Evolutionary conservation across 1,140 invertebrate species (phyloP).

Genomic region (Monomorium pharaonis): DNA sequence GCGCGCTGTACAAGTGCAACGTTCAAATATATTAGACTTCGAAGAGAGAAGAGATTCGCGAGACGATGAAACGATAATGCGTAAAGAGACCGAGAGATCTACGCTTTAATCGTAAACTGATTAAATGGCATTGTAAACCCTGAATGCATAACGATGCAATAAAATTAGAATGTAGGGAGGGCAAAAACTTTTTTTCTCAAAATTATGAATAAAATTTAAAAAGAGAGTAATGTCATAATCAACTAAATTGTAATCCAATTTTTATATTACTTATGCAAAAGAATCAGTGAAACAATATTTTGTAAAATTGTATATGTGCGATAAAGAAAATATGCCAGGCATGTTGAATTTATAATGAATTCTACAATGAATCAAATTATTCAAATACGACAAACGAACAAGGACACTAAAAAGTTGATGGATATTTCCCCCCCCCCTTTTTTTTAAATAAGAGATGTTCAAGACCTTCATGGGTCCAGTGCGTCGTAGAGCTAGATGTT

Average conservation of each 20-base stretch:
- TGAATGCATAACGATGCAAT: not conserved
- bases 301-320: not conserved
- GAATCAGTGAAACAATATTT: not conserved
- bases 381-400: not conserved
- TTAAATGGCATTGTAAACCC: not conserved
- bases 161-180: not conserved
- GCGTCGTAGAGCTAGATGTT: not conserved
- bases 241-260: not conserved
- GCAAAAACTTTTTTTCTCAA: not conserved
- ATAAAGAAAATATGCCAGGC: not conserved
- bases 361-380: not conserved
- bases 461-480: not conserved
- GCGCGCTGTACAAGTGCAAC: not conserved
- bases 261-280: not conserved
- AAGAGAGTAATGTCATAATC: not conserved
- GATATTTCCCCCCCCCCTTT: too few relatives aligned
- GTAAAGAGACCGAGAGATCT: not conserved
- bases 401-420: not conserved
- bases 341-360: not conserved
- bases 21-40: not conserved
- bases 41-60: not conserved
- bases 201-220: not conserved
- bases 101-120: not conserved
- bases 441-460: not conserved
- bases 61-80: not conserved